Percentiles rank a stretch among this genome's conserved stretches.
Evolutionary conservation across 1,140 invertebrate genomes (phyloP).

Genomic region (Sesamia nonagrioides): DNA sequence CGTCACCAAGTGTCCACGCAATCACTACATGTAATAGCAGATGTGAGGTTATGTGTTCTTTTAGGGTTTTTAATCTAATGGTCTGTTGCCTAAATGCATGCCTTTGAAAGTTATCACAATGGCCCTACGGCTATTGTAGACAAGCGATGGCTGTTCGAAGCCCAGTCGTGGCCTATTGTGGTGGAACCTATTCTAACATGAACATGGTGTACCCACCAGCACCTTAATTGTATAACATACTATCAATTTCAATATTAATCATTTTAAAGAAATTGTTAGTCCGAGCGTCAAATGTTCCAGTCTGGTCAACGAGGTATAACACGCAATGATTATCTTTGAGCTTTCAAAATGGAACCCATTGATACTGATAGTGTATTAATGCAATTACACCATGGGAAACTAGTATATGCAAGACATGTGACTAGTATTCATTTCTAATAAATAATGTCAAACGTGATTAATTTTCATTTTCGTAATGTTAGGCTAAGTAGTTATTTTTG

Average conservation of each 20-base stretch:
- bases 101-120: not conserved
- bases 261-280: too few relatives aligned
- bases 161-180: not conserved
- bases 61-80: not conserved
- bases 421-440: not conserved
- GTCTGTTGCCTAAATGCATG: slow-evolving; percentile 22
- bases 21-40: slow-evolving; percentile 19
- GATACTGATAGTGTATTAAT: too few relatives aligned
- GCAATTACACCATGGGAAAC: not conserved
- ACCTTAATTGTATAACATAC: too few relatives aligned
- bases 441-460: slow-evolving; percentile 40
- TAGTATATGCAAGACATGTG: not conserved
- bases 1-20: slow-evolving; percentile 7
- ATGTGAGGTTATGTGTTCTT: slow-evolving; percentile 25
- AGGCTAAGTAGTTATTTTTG: slow-evolving; percentile 38
- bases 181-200: not conserved
- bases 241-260: too few relatives aligned
- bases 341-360: too few relatives aligned
- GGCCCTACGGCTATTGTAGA: not conserved
- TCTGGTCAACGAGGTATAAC: too few relatives aligned
- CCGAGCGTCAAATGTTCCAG: too few relatives aligned
- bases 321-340: too few relatives aligned
- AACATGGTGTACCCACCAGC: too few relatives aligned
- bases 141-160: not conserved
- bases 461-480: slow-evolving; percentile 37